Percentiles rank a stretch among this genome's conserved stretches.
Evolutionary conservation across 2,113 vertebrate genomes (phyloP).

Genomic region (Microcebus ravelobensis): DNA sequence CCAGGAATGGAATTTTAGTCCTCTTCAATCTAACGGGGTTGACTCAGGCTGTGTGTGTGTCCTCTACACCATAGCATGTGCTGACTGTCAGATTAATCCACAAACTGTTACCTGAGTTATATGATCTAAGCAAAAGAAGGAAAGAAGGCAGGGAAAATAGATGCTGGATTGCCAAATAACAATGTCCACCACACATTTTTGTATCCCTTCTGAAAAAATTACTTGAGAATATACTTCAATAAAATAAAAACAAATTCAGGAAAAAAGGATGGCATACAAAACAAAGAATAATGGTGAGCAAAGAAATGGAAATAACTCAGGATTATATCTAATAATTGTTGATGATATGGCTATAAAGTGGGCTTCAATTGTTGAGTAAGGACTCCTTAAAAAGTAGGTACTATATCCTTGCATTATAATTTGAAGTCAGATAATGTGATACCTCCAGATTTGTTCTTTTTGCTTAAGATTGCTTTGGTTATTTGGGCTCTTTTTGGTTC

Average conservation of each 20-base stretch:
- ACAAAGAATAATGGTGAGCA: background rate
- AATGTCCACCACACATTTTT: background rate
- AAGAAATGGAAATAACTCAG: background rate
- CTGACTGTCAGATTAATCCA: background rate
- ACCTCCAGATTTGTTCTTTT: too few relatives aligned
- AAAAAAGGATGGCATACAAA: background rate
- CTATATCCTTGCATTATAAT: too few relatives aligned
- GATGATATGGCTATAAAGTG: background rate
- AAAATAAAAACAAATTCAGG: background rate
- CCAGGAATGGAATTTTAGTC: too few relatives aligned
- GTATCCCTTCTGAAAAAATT: background rate
- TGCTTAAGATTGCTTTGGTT: too few relatives aligned
- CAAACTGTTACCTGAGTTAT: background rate
- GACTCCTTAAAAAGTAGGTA: background rate
- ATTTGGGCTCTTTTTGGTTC: too few relatives aligned
- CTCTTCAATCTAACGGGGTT: background rate
- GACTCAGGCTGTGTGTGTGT: too few relatives aligned
- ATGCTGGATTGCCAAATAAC: background rate
- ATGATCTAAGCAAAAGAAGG: background rate
- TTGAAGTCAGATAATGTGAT: too few relatives aligned
- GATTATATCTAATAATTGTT: background rate
- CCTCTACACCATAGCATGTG: background rate
- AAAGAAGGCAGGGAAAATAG: background rate
- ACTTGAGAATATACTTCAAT: background rate
- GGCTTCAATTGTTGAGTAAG: too few relatives aligned